Percentiles rank a stretch among this genome's conserved stretches.
Evolutionary conservation across 2,888 invertebrate genomes (phyloP).

Genomic region (Eristalinus aeneus): DNA sequence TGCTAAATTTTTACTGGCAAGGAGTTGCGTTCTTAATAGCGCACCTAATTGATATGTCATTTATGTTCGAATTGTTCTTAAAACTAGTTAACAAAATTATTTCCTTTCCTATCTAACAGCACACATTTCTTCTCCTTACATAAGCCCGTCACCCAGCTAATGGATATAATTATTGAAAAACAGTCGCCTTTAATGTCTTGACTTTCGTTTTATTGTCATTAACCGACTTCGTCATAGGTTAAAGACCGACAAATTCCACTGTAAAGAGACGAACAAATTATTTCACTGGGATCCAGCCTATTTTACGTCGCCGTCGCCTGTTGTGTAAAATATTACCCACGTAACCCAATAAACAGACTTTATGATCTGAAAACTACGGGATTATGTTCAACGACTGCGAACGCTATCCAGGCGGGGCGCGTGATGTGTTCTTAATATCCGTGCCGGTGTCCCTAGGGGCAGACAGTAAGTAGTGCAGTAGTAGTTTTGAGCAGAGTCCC

Average conservation of each 20-base stretch:
- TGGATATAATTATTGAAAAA: too few relatives aligned
- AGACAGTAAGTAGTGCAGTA: neutral
- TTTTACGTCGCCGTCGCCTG: neutral
- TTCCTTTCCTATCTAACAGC: too few relatives aligned
- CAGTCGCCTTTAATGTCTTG: too few relatives aligned
- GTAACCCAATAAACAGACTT: conserved; percentile 9
- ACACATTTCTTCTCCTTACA: too few relatives aligned
- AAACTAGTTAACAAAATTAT: too few relatives aligned
- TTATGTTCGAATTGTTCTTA: too few relatives aligned
- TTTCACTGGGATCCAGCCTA: neutral
- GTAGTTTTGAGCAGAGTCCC: neutral
- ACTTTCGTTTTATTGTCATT: too few relatives aligned
- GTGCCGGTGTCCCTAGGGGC: neutral
- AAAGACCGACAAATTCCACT: neutral
- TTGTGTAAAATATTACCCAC: conserved; percentile 1
- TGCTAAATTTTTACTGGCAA: too few relatives aligned
- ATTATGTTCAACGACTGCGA: neutral
- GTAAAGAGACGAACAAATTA: neutral
- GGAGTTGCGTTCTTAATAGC: too few relatives aligned
- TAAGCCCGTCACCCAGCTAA: too few relatives aligned
- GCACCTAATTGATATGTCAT: too few relatives aligned
- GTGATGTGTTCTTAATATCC: neutral
- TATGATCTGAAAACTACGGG: conserved; percentile 12
- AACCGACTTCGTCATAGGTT: neutral
- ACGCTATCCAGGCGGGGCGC: neutral